A percentile compares a stretch with the other conserved stretches of the same genome.
Evolutionary conservation across 1,140 invertebrate species (phyloP).

Genomic region (Odontomachus brunneus): DNA sequence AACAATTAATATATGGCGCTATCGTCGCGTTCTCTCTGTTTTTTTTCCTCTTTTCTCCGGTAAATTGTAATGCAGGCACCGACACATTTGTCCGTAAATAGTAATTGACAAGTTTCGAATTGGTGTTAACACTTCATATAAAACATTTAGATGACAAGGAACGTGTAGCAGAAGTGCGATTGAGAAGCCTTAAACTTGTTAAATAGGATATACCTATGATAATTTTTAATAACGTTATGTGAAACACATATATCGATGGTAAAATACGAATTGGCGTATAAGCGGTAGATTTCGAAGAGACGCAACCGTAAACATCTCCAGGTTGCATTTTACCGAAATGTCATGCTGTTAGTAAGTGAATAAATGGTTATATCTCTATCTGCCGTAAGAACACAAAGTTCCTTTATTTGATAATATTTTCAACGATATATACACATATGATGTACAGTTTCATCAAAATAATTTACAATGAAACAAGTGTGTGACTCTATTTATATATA

Average conservation of each 20-base stretch:
- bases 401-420: conserved; percentile 71
- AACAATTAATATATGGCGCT: conserved; percentile 33
- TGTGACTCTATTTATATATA: conserved; percentile 55
- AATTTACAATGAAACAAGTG: conserved; percentile 70
- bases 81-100: conserved; percentile 77
- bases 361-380: conserved; percentile 64
- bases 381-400: conserved; percentile 61
- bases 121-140: conserved; percentile 17
- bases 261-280: conserved; percentile 20
- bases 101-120: conserved; percentile 61
- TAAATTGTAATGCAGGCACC: conserved; percentile 83
- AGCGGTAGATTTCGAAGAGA: neutral
- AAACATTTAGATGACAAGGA: conserved; percentile 15
- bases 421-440: conserved; percentile 80
- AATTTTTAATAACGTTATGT: conserved; percentile 19
- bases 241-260: neutral
- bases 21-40: neutral
- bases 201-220: conserved; percentile 4
- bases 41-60: conserved; percentile 17
- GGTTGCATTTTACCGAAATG: conserved; percentile 73
- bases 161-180: conserved; percentile 25
- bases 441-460: conserved; percentile 77
- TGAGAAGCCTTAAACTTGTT: conserved; percentile 43
- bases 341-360: conserved; percentile 84
- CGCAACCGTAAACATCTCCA: neutral